Evolutionary conservation across 2,113 vertebrate species (phyloP).

Genomic region (Ictalurus furcatus): DNA sequence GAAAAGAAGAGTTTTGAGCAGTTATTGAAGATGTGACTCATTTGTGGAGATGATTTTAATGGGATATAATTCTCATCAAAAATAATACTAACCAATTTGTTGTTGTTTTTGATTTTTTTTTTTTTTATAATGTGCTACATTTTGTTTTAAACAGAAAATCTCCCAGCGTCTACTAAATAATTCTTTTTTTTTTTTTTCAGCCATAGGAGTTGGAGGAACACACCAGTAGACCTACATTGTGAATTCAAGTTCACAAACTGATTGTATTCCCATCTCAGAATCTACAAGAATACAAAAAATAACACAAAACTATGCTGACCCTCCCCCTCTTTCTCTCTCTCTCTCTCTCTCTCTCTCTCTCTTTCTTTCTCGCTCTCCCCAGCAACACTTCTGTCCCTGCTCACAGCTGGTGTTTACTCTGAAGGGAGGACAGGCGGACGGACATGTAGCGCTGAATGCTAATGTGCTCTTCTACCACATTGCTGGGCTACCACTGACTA

Average conservation of each 20-base stretch:
- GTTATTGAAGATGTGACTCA: background rate
- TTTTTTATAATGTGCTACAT: background rate
- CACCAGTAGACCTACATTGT: constrained; percentile 17
- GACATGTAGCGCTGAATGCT: constrained; percentile 52
- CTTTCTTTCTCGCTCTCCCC: background rate
- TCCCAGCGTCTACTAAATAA: background rate
- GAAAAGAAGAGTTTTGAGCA: background rate
- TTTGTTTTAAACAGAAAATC: background rate
- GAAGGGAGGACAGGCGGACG: constrained; percentile 37
- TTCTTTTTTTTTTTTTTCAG: background rate
- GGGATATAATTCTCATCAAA: background rate
- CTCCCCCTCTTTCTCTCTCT: background rate
- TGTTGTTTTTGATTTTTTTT: background rate
- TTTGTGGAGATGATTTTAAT: constrained; percentile 7
- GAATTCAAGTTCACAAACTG: constrained; percentile 36
- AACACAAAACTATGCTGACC: constrained; percentile 16
- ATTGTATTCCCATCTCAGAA: constrained; percentile 30
- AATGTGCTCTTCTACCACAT: constrained; percentile 41
- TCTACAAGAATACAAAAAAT: constrained; percentile 29
- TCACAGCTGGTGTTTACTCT: constrained; percentile 52
- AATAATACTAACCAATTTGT: background rate
- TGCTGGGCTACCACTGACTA: constrained; percentile 3
- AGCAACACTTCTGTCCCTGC: constrained; percentile 18
- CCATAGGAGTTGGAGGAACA: background rate
- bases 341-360: constrained; percentile 13